Percentiles rank a stretch among this genome's conserved stretches.
These are phyloP conservation scores for Coregonus ussuriensis DNA, from an alignment of 2,797 vertebrate species.

Conservation along the genomic window DNA sequence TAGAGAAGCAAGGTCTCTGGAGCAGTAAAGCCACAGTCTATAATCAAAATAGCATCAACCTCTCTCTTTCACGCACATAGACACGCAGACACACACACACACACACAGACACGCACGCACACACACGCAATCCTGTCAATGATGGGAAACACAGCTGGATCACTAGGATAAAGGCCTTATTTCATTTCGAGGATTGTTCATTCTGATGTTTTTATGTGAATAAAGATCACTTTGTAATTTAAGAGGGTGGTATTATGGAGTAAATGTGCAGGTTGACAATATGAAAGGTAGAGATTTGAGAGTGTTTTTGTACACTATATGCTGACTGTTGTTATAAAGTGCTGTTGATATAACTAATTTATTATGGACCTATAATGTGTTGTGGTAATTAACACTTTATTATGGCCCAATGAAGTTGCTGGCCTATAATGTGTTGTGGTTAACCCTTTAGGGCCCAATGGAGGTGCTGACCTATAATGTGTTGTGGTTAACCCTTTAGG, in stretches of 20 bases:
- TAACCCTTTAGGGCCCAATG: too few species aligned
- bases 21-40: background rate
- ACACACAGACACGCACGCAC: background rate
- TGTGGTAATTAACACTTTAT: slow-evolving; percentile 12
- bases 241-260: background rate
- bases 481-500: too few species aligned
- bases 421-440: too few species aligned
- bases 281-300: background rate
- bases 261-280: background rate
- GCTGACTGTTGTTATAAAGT: slow-evolving; percentile 4
- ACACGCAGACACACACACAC: background rate
- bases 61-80: background rate
- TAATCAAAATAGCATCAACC: too few species aligned
- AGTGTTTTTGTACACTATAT: background rate
- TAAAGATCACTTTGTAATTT: background rate
- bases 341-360: background rate
- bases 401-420: slow-evolving; percentile 73
- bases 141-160: slow-evolving; percentile 70
- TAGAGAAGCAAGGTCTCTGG: background rate
- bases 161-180: slow-evolving; percentile 24
- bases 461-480: too few species aligned
- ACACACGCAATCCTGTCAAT: slow-evolving; percentile 16
- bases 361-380: background rate
- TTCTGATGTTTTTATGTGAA: slow-evolving; percentile 40
- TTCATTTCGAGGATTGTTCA: slow-evolving; percentile 52